These are phyloP conservation scores for Pantherophis vulpinus DNA, from an alignment of 2,797 vertebrate species.

Conservation along the genomic window DNA sequence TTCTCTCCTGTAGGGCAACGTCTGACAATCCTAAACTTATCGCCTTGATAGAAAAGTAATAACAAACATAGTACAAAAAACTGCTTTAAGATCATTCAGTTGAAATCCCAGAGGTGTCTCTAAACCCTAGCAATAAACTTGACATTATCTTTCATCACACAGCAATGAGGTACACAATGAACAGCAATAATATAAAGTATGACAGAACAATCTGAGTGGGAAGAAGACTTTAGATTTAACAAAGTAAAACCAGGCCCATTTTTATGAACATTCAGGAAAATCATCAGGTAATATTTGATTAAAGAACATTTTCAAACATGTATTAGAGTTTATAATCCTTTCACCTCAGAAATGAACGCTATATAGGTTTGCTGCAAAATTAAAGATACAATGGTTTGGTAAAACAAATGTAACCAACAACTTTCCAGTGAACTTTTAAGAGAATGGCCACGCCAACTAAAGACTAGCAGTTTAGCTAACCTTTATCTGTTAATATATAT, in stretches of 20 bases:
- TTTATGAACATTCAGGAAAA: background rate
- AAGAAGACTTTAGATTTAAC: background rate
- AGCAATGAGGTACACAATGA: constrained; percentile 9
- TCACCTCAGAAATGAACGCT: background rate
- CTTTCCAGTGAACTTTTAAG: background rate
- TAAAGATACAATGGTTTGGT: background rate
- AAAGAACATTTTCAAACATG: constrained; percentile 6
- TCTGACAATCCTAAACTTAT: background rate
- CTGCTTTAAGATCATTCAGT: background rate
- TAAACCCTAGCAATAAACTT: constrained; percentile 22
- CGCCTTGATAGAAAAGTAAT: background rate
- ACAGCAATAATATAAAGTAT: background rate
- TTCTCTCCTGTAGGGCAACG: background rate
- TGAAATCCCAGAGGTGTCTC: constrained; percentile 8
- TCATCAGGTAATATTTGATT: background rate
- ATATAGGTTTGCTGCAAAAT: background rate
- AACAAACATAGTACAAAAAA: background rate
- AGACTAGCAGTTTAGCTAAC: background rate
- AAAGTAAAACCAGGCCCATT: background rate
- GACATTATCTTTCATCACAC: constrained; percentile 23
- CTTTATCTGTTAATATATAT: background rate
- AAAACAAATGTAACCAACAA: background rate
- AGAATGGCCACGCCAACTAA: background rate
- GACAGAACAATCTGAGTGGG: background rate
- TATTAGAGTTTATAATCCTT: background rate